Conservation (phyloP, 2,888 invertebrate species). For the Cryptocephalus moraei region DNA sequence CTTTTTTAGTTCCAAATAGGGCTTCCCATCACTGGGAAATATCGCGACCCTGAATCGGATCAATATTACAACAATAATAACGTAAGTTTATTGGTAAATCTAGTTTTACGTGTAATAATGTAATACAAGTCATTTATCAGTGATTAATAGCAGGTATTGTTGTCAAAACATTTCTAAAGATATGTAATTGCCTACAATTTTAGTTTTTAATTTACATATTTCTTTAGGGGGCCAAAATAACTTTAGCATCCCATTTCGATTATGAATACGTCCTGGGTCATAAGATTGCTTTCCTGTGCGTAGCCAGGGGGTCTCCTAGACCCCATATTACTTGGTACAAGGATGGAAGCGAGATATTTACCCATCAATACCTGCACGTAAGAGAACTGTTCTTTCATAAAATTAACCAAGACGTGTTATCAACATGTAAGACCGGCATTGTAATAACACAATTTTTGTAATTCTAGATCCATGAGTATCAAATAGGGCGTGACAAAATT, state of each 20-base stretch:
- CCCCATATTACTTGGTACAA: conserved; percentile 95
- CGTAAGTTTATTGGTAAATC: conserved; percentile 43
- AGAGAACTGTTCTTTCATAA: conserved; percentile 30
- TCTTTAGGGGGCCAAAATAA: conserved; percentile 76
- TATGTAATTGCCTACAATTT: background rate
- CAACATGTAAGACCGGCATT: background rate
- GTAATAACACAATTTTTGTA: background rate
- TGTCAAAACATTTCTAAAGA: no score
- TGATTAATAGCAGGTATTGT: no score
- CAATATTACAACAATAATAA: conserved; percentile 85
- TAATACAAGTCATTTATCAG: no score
- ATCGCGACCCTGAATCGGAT: conserved; percentile 81
- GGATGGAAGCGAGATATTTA: conserved; percentile 86
- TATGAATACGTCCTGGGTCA: conserved; percentile 89
- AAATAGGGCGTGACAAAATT: conserved; percentile 67
- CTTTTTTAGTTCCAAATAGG: conserved; percentile 65
- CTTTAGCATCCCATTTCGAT: conserved; percentile 83
- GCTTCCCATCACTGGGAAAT: conserved; percentile 79
- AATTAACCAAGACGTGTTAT: background rate
- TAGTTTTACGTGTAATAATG: no score
- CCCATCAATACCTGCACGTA: conserved; percentile 80
- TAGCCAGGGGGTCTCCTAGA: conserved; percentile 79
- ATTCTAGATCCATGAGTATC: conserved; percentile 79
- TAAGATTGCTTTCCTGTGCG: conserved; percentile 87
- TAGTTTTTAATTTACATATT: conserved; percentile 2